Evolutionary conservation across 2,113 vertebrate species (phyloP), one percentile per base, ranked within the genome.

Genomic region (Salvator merianae): DNA sequence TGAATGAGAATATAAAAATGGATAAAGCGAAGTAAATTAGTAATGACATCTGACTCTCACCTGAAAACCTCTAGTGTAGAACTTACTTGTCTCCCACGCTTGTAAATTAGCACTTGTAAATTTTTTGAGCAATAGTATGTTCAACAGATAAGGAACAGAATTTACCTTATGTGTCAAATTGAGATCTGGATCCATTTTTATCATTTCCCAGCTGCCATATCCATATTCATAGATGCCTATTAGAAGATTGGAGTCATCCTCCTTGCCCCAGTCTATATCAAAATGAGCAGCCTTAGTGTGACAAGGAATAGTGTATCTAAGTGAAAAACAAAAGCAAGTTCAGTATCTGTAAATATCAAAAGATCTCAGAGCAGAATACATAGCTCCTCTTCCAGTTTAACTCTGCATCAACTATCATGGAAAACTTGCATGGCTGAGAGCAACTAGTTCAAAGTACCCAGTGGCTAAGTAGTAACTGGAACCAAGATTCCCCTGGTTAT

Each of bases 161-260:
- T 88, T 76, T 94, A 99, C 99, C 97, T 99, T 99, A 83, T 99
- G 98, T 86, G 99, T 99, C 85, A 99, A 97, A 89, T 98, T 99
- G 85, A 99, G 98, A 93, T 99, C 99, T 12, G 99, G 99, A 89
- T 99, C 98, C 99, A 99, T 99, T 95, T 99, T 99, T 91, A 99
- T 99, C 98, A 99, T 99, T 95, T 99, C 99, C 99, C 99, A 99
- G 95, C 98, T 99, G 85, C 99, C 99, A 77, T 99, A 99, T 0
- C 99, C 99, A 70, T 99, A 99, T 90, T 99, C 99, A 38, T 99
- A 99, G 90, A 99, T 99, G 0, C 99, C 99, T 91, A 99, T 97
- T 84, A 99, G 96, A 79, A 99, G 93, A 90, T 99, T 99, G 53
- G 98, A 99, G 91, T 99, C 99, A 81, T 99, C 98, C 90, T 99